Evolutionary conservation across 2,888 invertebrate genomes (phyloP), one percentile per base, ranked within the genome.

Genomic region (Eristalis intricaria): DNA sequence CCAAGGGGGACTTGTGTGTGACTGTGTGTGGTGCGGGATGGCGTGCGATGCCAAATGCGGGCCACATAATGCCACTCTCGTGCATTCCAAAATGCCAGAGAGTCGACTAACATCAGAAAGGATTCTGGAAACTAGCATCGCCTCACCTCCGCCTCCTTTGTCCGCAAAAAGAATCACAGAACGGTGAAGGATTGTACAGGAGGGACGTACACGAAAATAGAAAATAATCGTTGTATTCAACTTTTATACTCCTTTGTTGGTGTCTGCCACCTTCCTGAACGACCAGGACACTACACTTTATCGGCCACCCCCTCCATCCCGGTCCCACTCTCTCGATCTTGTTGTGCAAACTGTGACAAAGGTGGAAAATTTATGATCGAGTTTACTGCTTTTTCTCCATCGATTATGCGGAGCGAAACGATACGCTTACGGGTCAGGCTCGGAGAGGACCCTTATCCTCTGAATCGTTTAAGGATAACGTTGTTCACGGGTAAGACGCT

Each of bases 351-450:
- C 85, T 86, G 82, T 86, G 78, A 82, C 82, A 86, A 78, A 78
- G 74, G 82, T 82, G 10, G 63, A 78, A 74, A 78, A 82, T 86
- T 82, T 86, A 86, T 78, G 69, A 86, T 86, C 85, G 65, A 86
- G 56, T 86, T 86, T 82, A 82, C 73, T 85, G 38, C 80, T 63
- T 40, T 69, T 77, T 64, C 58, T 58, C 65, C 65, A 74, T 82
- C 76, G 81, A 85, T 82, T 82, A 81, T 77, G 65, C 68, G 22
- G 66, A 69, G 15, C 26, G 50, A 69, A 69, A 82, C 64, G 77
- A 64, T 60, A 77, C 40, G 71, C 29, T 69, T 8, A 1, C 19
- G 50, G 43, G n/a, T 50, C 43, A 50, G 35, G 4, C 29, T 2
- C 23, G 4, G 26, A 26, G 13, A 50, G 23, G 32, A 22, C n/a